Conservation (phyloP, 2,797 vertebrate genomes). For the Coluber constrictor region DNA sequence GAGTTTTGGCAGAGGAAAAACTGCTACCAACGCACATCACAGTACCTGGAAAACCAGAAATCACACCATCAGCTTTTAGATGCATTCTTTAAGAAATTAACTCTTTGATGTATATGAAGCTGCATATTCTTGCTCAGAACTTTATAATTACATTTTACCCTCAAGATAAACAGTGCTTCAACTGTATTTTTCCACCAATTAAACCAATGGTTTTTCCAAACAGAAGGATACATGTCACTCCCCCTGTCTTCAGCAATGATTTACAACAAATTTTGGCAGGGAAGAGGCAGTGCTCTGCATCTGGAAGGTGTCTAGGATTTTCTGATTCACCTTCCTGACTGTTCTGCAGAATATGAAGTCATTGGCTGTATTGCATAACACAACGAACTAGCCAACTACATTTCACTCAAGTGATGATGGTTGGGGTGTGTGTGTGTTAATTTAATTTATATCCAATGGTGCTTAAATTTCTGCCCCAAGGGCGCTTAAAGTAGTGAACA, state of each 20-base stretch:
- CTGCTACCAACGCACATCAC: background rate
- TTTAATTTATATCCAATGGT: background rate
- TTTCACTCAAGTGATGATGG: background rate
- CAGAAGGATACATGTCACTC: constrained; percentile 92
- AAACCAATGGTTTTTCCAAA: constrained; percentile 74
- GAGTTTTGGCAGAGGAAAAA: background rate
- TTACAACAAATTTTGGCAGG: constrained; percentile 91
- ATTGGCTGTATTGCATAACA: background rate
- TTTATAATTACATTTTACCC: background rate
- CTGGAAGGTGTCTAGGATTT: background rate
- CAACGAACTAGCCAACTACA: background rate
- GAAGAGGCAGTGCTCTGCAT: constrained; percentile 80
- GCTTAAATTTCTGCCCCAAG: background rate
- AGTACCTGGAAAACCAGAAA: background rate
- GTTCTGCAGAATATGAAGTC: background rate
- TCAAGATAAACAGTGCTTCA: background rate
- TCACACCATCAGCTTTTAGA: background rate
- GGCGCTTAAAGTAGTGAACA: background rate
- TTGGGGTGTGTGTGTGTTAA: background rate
- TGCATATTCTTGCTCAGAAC: background rate
- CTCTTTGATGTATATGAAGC: background rate
- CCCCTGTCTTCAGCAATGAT: constrained; percentile 94
- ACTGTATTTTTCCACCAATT: background rate
- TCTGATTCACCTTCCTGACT: background rate
- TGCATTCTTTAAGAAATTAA: background rate